Evolutionary conservation across 1,140 invertebrate genomes (phyloP).

Genomic region (Micrasema longulum): DNA sequence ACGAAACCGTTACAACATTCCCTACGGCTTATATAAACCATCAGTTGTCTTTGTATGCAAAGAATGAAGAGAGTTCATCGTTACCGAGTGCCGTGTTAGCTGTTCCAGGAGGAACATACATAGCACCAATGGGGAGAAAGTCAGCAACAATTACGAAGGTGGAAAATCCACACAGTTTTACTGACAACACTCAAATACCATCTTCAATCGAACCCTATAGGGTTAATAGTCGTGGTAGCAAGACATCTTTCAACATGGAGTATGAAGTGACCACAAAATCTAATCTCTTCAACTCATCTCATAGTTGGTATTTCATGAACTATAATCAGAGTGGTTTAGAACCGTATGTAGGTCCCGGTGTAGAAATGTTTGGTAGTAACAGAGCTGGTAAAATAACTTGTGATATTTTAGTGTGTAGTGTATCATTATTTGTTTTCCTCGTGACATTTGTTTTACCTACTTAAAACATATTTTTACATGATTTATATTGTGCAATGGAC

Average conservation of each 20-base stretch:
- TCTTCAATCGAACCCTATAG: conserved; percentile 28
- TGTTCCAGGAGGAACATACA: conserved; percentile 69
- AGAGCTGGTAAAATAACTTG: conserved; percentile 38
- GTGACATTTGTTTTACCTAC: too few relatives aligned
- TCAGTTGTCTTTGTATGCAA: conserved; percentile 22
- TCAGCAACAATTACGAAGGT: conserved; percentile 71
- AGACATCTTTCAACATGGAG: conserved; percentile 62
- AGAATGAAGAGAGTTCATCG: conserved; percentile 37
- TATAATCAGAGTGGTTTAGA: conserved; percentile 80
- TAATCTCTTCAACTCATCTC: conserved; percentile 63
- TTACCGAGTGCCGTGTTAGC: conserved; percentile 65
- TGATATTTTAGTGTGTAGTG: conserved; percentile 52
- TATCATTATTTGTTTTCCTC: conserved; percentile 21
- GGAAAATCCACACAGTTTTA: conserved; percentile 60
- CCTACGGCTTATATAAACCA: conserved; percentile 31
- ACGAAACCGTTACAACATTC: conserved; percentile 7
- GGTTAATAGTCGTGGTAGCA: conserved; percentile 58
- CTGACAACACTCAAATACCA: conserved; percentile 46
- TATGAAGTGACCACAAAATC: conserved; percentile 56
- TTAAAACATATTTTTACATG: too few relatives aligned
- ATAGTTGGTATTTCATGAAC: conserved; percentile 84
- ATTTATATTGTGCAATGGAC: too few relatives aligned
- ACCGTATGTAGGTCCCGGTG: conserved; percentile 72
- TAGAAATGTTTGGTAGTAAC: conserved; percentile 54
- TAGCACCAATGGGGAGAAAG: conserved; percentile 60